Conservation (phyloP, 92 coral and sea anemone genomes). For the Scolanthus callimorphus region DNA sequence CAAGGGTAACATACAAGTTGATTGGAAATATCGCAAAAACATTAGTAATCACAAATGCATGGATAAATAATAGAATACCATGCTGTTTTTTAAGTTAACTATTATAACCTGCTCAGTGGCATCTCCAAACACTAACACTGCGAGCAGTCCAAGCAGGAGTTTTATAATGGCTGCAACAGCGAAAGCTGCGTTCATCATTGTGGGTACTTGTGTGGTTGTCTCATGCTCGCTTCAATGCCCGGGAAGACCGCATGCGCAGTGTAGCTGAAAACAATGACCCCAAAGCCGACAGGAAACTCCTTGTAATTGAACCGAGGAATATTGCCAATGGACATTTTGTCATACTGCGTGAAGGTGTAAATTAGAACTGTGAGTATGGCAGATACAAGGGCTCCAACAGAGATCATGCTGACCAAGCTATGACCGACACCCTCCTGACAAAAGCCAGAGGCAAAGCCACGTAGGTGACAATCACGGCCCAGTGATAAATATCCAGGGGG, state of each 20-base stretch:
- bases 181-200: constrained; percentile 73
- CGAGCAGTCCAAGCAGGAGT: constrained; percentile 60
- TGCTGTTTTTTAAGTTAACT: constrained; percentile 53
- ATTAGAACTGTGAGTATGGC: constrained; percentile 51
- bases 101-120: constrained; percentile 65
- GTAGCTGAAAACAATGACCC: constrained; percentile 80
- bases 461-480: constrained; percentile 65
- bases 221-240: constrained; percentile 81
- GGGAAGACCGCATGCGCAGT: constrained; percentile 85
- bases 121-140: constrained; percentile 66
- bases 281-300: constrained; percentile 76
- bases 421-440: constrained; percentile 67
- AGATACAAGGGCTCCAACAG: constrained; percentile 66
- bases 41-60: constrained; percentile 59
- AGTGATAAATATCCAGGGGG: constrained; percentile 52
- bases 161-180: constrained; percentile 59
- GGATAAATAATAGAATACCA: constrained; percentile 48
- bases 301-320: constrained; percentile 51
- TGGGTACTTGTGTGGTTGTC: constrained; percentile 59
- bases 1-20: constrained; percentile 57
- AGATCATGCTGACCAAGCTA: constrained; percentile 84
- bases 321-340: constrained; percentile 41
- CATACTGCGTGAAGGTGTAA: constrained; percentile 50
- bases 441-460: constrained; percentile 64
- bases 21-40: constrained; percentile 74